Base-by-base conservation (phyloP, 2,113 vertebrate species). In the Dipodomys spectabilis region DNA sequence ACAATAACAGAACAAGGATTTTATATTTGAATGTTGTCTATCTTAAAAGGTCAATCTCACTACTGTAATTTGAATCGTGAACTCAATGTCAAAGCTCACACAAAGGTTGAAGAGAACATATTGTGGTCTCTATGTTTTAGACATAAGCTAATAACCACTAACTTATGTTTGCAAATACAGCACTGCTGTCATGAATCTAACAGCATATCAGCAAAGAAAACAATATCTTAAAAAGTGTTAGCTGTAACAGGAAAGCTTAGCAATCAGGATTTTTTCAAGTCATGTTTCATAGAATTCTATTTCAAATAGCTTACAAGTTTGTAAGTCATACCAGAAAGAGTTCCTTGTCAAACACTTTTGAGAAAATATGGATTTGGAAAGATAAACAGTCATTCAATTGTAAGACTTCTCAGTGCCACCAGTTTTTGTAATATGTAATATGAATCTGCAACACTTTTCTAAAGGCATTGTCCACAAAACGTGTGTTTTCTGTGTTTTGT, bases 31-130 rank as follows among this genome's bases (percentile, higher is more conserved):
- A 85, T 11, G 73, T 74, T 86, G 82, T 49, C 9, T 44, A 28
- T 80, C 92, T 94, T 93, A 82, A 97, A 97, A 97, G 64, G n/a
- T 82, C 82, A 90, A 88, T 82, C 7, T 15, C 30, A 16, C 35
- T 28, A 82, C 0, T 69, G 27, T 65, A 83, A 93, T 92, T 92
- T 57, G 75, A 90, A 25, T 71, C 44, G 60, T 1, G 0, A 95
- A 89, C 71, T 25, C 44, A 82, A 68, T 32, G 53, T 57, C 32
- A 91, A 80, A 28, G 4, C 71, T 88, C 85, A 15, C 28, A 39
- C n/a, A 91, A 78, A 92, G 39, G 60, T 53, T 89, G 39, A n/a
- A 12, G 30, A 82, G 73, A 90, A 64, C 45, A 94, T 64, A 73
- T 13, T n/a, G 30, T 60, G 18, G 23, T 53, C 22, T 79, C 22